Evolutionary conservation across 2,888 invertebrate species (phyloP), one percentile per base, ranked within the genome.

Genomic region (Cacoxenus indagator): DNA sequence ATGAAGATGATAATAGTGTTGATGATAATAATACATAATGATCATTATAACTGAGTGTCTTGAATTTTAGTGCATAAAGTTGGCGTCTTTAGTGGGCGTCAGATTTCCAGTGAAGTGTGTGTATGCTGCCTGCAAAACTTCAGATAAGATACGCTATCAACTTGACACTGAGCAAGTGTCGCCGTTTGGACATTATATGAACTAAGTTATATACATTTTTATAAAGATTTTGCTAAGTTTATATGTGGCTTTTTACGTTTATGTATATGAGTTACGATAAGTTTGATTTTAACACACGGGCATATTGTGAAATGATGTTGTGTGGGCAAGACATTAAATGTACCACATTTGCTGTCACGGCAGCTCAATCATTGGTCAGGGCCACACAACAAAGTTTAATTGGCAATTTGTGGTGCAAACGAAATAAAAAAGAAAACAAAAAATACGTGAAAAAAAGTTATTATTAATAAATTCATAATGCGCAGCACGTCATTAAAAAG

Each of bases 391-490:
- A 59, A 67, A 67, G 54, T 76, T 77, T 82, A 82, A 79, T 79
- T 81, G 81, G 62, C 83, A 79, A 81, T 79, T 81, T 82, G 71
- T 69, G 70, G 51, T 24, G 8, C 73, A 73, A 45, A 43, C 17
- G 29, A 37, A 43, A 55, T 57, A 69, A 78, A 75, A 71, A 73
- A 73, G 70, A 73, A 71, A 68, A 65, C 68, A 71, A 74, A 72
- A 78, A 81, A 77, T 81, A 75, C 82, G 26, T 78, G 82, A 78
- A 81, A 82, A 27, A 24, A 29, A 81, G 82, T 78, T 78, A 78
- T n/a, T 27, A 57, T 57, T 27, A 66, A 57, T 37, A 66, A 43
- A 69, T 64, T 65, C 11, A 65, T 54, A 29, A 65, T 6, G 51
- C 51, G 37, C 55, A 43, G 29, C 64, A 54, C 54, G 27, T 9